Evolutionary conservation across 2,888 invertebrate genomes (phyloP).

Genomic region (Lydus trimaculatus): DNA sequence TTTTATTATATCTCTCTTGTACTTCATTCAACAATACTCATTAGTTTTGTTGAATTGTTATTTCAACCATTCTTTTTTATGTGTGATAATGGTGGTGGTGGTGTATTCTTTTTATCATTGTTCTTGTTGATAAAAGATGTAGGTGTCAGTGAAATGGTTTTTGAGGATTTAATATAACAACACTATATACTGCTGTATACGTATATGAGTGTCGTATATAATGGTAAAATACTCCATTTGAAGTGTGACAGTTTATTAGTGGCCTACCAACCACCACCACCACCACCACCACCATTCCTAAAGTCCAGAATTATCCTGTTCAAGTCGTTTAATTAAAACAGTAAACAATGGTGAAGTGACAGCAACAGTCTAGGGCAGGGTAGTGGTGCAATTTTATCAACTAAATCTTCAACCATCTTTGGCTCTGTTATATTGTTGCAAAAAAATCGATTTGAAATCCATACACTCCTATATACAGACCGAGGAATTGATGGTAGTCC

Average conservation of each 20-base stretch:
- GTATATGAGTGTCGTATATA: too few relatives aligned
- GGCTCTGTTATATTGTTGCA: too few relatives aligned
- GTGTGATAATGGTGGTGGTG: neutral
- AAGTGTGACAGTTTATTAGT: neutral
- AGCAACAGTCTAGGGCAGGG: neutral
- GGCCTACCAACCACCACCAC: neutral
- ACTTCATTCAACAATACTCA: neutral
- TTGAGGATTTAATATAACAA: neutral
- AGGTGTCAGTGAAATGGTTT: neutral
- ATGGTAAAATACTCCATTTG: neutral
- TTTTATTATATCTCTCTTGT: too few relatives aligned
- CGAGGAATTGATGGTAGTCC: too few relatives aligned
- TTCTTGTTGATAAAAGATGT: too few relatives aligned
- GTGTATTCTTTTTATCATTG: neutral
- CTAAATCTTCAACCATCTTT: too few relatives aligned
- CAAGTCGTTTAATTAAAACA: conserved; percentile 3
- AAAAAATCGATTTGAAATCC: too few relatives aligned
- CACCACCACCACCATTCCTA: too few relatives aligned
- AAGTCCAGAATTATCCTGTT: neutral
- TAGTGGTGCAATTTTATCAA: neutral
- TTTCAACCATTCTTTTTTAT: neutral
- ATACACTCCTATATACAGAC: too few relatives aligned
- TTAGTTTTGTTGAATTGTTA: neutral
- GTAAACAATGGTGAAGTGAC: neutral
- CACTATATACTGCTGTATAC: neutral